Base-by-base conservation (phyloP, 2,113 vertebrate species). In the Grammomys surdaster region DNA sequence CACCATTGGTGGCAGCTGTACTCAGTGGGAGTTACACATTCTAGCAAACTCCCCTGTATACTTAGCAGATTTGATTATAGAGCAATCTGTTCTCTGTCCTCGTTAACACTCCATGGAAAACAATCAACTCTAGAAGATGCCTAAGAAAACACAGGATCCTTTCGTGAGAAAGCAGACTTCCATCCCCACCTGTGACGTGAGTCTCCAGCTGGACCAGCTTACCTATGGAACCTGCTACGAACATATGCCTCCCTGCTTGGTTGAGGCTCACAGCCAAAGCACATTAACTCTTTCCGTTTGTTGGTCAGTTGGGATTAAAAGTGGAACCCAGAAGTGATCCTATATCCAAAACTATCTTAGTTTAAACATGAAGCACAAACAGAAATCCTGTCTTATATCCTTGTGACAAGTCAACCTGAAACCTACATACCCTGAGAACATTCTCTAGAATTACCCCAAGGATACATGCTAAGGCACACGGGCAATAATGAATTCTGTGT, bases 171-270 rank as follows among this genome's bases (percentile, higher is more conserved):
- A 51, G 48, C 4, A 16, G 26, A 7, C 13, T 90, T 84, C 5
- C 28, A 17, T n/a, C 28, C n/a, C 33, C 82, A n/a, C 31, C 7
- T 67, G 58, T 8, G 63, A 67, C 3, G 16, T 46, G 17, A 75
- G 36, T 5, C 3, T 63, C 22, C 14, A 60, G 40, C 17, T 69
- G 13, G 33, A 31, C 43, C 36, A 48, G 16, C 28, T 67, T 48
- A 48, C 5, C 13, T 3, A 7, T 1, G 12, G 54, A 26, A 4
- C 9, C 16, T 0, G 0, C 13, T 6, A 16, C 0, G 33, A 24
- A 40, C 58, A 70, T 9, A 56, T 0, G 31, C 3, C 16, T 1
- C 24, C 43, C 22, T 33, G 31, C 58, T 1, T 19, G 72, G 70
- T 2, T 43, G 8, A 28, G 3, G 11, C 14, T 22, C 63, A 43